Evolutionary conservation across 1,140 invertebrate species (phyloP), one percentile per base, ranked within the genome.

Genomic region (Latrodectus geometricus): DNA sequence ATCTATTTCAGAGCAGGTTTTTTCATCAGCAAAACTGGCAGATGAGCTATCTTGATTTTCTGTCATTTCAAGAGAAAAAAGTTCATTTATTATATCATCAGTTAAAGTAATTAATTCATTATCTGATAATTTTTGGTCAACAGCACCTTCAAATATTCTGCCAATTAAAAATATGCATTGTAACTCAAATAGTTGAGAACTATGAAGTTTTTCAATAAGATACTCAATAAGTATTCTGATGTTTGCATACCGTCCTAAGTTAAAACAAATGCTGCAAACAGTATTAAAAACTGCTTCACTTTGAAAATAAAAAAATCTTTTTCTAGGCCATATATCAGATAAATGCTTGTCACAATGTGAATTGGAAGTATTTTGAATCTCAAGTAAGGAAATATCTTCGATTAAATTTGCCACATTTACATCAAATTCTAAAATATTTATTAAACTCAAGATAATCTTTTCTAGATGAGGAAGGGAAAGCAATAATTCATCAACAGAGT

Each of bases 371-470:
- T 75, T n/a, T 49, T 49, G 3, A 48, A 69, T 23, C 20, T 9
- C 21, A 50, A 69, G 20, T 12, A 17, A 14, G n/a, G 61, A 68
- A 20, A 70, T 70, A 68, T 85, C 82, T 56, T 85, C 82, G 35
- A 85, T 50, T 20, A 85, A 9, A 70, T 75, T 69, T 11, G 56
- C 8, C 5, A 15, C 20, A 17, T 48, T 50, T 21, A 20, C 54
- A 70, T 85, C 82, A 70, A 77, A 85, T 70, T 85, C 82, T 56
- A 85, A 69, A 14, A 85, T 68, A 77, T 56, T 85, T 2, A 77
- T 54, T 14, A 85, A 70, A 77, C 73, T 77, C 20, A 85, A 61
- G 0, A 85, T 35, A 35, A 85, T 50, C 52, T 65, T 76, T 61
- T 85, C 82, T 0, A 85, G 1, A 85, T 85, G 73, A 76, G 20